Evolutionary conservation across 2,888 invertebrate species (phyloP), one percentile per base, ranked within the genome.

Genomic region (Caenorhabditis parvicauda): DNA sequence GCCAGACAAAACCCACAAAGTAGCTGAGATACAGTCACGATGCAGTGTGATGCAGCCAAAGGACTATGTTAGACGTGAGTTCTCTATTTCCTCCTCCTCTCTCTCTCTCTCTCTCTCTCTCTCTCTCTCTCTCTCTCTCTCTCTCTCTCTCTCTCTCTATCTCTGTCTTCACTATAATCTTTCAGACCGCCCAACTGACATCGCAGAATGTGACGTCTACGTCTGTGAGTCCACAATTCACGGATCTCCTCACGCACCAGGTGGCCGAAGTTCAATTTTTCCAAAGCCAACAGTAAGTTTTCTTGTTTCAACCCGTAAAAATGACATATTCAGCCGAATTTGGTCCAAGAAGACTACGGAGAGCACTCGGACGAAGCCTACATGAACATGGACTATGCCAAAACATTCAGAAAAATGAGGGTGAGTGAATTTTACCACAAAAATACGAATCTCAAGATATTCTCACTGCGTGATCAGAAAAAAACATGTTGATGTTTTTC

Each of bases 111-210:
- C 9, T 60, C 69, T 58, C 37, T 21, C n/a, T 6, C 22, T 38
- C 19, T 7, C 22, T 35, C 2, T 38, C 35, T n/a, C 17, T 37
- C 14, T 17, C 17, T 29, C 19, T 24, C 17, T 39, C 9, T 14
- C 35, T n/a, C 17, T 37, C 14, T 17, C 17, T 29, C 19, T 24
- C 17, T 39, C 9, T 60, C 69, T 58, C 37, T 21, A 39, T 6
- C 22, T 38, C 19, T 7, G 14, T 35, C 2, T 38, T 39, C 14
- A 28, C n/a, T 14, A 41, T 6, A 24, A 12, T 7, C 51, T 61
- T 76, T 17, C 81, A 91, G 91, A 88, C 82, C 89, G 96, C 14
- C 90, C 90, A 43, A 96, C 95, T 0, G 96, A 96, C 85, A 88
- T 95, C 63, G 86, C 88, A 0, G 96, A 98, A 83, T 87, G 87